Percentiles rank a stretch among this genome's conserved stretches.
These are phyloP conservation scores for Eupeodes latifasciatus DNA, from an alignment of 2,888 invertebrate species.

Conservation along the genomic window DNA sequence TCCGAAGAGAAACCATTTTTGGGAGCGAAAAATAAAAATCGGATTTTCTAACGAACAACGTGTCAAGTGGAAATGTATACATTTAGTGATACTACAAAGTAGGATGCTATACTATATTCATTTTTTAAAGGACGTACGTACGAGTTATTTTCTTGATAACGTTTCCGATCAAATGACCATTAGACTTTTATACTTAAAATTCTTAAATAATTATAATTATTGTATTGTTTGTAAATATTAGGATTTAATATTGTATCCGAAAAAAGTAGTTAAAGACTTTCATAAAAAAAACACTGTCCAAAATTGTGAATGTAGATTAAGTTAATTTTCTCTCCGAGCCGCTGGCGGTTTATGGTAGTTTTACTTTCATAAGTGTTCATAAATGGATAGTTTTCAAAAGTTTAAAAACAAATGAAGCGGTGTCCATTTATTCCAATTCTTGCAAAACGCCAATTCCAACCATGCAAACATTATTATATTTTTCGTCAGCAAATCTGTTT, in stretches of 20 bases:
- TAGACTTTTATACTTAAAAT: slow-evolving; percentile 56
- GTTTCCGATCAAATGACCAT: slow-evolving; percentile 61
- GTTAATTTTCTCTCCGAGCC: slow-evolving; percentile 43
- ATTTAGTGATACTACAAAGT: slow-evolving; percentile 38
- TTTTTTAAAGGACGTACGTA: background rate
- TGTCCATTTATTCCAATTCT: too few relatives aligned
- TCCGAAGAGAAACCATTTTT: slow-evolving; percentile 88
- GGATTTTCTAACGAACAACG: slow-evolving; percentile 81
- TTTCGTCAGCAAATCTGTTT: too few relatives aligned
- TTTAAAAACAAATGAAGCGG: too few relatives aligned
- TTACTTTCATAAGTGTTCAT: background rate
- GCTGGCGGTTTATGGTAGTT: slow-evolving; percentile 12
- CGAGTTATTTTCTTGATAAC: slow-evolving; percentile 22
- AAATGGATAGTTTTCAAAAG: too few relatives aligned
- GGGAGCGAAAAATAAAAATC: slow-evolving; percentile 79
- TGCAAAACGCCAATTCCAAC: too few relatives aligned
- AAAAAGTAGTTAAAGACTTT: slow-evolving; percentile 34
- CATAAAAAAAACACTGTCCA: slow-evolving; percentile 42
- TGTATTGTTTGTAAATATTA: slow-evolving; percentile 48
- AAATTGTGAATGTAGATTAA: slow-evolving; percentile 50
- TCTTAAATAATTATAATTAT: slow-evolving; percentile 9
- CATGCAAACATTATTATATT: too few relatives aligned
- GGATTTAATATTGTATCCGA: slow-evolving; percentile 41
- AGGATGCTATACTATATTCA: background rate
- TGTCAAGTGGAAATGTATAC: slow-evolving; percentile 24